Evolutionary conservation across 2,888 invertebrate genomes (phyloP), one percentile per base, ranked within the genome.

Genomic region (Mythimna pallens): DNA sequence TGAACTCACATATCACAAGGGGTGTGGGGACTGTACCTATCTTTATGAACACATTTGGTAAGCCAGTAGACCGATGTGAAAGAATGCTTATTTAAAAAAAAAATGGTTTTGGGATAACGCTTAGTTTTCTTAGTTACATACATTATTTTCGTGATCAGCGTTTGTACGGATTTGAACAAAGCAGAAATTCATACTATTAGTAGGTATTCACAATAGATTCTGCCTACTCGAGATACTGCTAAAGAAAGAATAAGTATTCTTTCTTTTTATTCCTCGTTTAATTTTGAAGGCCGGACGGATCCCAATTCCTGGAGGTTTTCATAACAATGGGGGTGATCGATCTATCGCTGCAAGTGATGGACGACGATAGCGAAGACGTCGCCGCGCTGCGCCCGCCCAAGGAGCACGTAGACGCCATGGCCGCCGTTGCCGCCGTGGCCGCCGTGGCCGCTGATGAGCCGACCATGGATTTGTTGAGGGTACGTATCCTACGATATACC

Each of bases 301-400:
- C 89, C 7, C 92, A 94, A 3, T 91, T 90, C 75, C 63, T 95
- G 58, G 96, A 96, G 72, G 82, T 95, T 64, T 95, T 92, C 74
- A 87, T 96, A 59, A 95, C 96, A 0, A 93, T 95, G 93, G 96
- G 96, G 17, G 88, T 88, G 20, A 89, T 96, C 14, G 93, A 94
- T n/a, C 7, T 94, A 14, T 90, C 93, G 0, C 76, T 96, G 43
- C 94, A 93, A 78, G 86, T 87, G 9, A 78, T 30, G 0, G 94
- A 94, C 58, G 92, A 93, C 50, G 77, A 67, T 25, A 87, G 89
- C 34, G 76, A 85, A 0, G 83, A 87, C 6, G 59, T 92, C 3
- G 52, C 58, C 1, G 83, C 76, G 8, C 83, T 94, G 25, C 87
- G 91, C 0, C 86, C 89, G 14, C 89, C 89, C 7, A 6, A 25